Evolutionary conservation across 2,888 invertebrate genomes (phyloP).

Genomic region (Amphipoea oculea): DNA sequence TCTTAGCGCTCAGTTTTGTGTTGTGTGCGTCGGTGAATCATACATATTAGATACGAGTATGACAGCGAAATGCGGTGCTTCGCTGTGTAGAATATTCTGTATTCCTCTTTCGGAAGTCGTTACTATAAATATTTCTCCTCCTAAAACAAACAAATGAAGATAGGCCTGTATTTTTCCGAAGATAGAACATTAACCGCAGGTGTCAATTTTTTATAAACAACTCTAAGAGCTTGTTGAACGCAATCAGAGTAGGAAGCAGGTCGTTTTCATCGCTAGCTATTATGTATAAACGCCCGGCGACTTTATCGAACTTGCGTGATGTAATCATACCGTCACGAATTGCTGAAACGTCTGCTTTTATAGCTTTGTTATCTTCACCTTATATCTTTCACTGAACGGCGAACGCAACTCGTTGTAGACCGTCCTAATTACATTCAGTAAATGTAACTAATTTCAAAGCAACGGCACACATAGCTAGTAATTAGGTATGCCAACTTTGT

Average conservation of each 20-base stretch:
- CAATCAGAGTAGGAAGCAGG: constrained; percentile 3
- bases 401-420: constrained; percentile 12
- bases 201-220: constrained; percentile 31
- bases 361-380: constrained; percentile 63
- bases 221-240: constrained; percentile 15
- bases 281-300: constrained; percentile 37
- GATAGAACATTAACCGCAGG: constrained; percentile 20
- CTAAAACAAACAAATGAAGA: constrained; percentile 9
- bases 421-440: constrained; percentile 20
- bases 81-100: constrained; percentile 13
- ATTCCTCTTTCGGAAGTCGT: not conserved
- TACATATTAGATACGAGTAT: constrained; percentile 35
- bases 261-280: constrained; percentile 45
- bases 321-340: constrained; percentile 55
- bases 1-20: constrained; percentile 29
- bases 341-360: constrained; percentile 54
- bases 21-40: constrained; percentile 25
- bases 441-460: constrained; percentile 17
- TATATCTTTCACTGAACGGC: constrained; percentile 35
- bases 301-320: constrained; percentile 66
- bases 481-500: constrained; percentile 23
- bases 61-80: constrained; percentile 21
- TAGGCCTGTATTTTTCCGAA: not conserved
- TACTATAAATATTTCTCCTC: constrained; percentile 12
- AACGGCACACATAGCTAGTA: constrained; percentile 13